Base-by-base conservation (phyloP, 2,113 vertebrate genomes). In the Myiopsitta monachus region DNA sequence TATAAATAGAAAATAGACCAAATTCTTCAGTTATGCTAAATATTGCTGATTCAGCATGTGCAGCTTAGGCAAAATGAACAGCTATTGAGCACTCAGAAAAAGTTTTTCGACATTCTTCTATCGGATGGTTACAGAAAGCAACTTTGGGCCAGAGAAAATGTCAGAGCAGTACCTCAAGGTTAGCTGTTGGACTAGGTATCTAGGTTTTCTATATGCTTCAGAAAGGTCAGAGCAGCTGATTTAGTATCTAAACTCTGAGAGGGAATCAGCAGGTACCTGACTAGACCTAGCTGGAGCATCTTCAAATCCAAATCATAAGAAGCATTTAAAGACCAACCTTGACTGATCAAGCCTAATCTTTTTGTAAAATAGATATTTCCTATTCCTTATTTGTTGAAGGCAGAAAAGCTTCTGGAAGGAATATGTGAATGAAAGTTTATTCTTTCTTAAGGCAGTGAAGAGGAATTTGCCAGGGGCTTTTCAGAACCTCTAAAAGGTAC, bases 111-210 rank as follows among this genome's bases (percentile, higher is more conserved):
- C 3, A 31, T 57, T 21, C 10, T 52, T 78, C 27, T 70, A 18
- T 23, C 62, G 24, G 8, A 47, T 39, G 1, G 7, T 63, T 59
- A 15, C 24, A 73, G 67, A 76, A 86, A 76, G 12, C 18, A 61
- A 23, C 18, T 54, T 28, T 3, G 68, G 31, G 27, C 18, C 26
- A 66, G 49, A 28, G 57, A 49, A 46, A 27, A 31, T 12, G 51
- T 83, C 6, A 36, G 6, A 30, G 33, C 0, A 0, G 5, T 72
- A 18, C n/a, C 76, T 64, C 17, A 38, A 9, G 11, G 6, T 66
- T 72, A 59, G 7, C 7, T n/a, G 7, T 70, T 36, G 41, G 23
- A 51, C 49, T 44, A 63, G 47, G 1, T 17, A 28, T 30, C 9
- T 41, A 9, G 7, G 7, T 74, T 79, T 79, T 46, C 88, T 41